phyloP scores from a whole-genome alignment of 2,113 vertebrate species.

The Chlorodrepanis virens region DNA sequence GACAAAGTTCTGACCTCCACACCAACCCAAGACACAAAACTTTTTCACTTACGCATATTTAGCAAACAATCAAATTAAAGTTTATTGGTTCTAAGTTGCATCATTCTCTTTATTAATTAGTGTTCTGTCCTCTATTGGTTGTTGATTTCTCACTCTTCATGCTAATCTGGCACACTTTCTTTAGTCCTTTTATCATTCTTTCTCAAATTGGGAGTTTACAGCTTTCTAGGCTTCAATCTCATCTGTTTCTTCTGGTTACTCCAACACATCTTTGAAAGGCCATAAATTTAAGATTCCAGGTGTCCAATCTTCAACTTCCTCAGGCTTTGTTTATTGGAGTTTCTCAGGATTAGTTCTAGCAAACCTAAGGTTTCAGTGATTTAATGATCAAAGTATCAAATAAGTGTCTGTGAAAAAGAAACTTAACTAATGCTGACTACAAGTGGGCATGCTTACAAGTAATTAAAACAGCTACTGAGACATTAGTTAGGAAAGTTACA shows the following conservation, averaged over 20 bases:
- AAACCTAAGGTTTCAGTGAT: neutral
- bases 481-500: neutral
- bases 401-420: neutral
- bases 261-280: rapidly evolving
- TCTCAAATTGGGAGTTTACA: neutral
- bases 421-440: neutral
- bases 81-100: neutral
- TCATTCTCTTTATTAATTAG: neutral
- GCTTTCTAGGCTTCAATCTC: neutral
- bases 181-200: neutral
- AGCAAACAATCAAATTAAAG: neutral
- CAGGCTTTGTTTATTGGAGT: neutral
- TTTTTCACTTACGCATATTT: neutral
- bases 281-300: neutral
- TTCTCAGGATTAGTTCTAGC: neutral
- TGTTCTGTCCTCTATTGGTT: neutral
- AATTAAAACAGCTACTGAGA: neutral
- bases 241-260: neutral
- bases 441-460: neutral
- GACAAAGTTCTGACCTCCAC: neutral
- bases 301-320: neutral
- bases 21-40: neutral
- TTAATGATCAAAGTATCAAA: neutral
- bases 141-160: neutral
- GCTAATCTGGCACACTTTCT: neutral